Conservation (phyloP, 2,888 invertebrate species). For the Catocala nupta region DNA sequence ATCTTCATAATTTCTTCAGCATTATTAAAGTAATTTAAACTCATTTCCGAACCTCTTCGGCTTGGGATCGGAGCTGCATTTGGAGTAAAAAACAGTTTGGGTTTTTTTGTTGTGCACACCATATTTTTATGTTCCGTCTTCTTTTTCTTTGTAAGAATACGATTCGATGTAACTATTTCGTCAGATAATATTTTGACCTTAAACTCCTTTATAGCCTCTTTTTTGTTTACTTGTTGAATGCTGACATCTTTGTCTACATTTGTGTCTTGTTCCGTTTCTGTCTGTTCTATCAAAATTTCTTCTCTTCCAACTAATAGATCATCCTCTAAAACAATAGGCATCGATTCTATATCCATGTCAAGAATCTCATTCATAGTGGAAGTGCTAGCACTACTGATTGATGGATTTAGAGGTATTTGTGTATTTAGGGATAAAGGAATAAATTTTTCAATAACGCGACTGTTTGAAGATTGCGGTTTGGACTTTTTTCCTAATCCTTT, state of each 20-base stretch:
- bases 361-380: constrained; percentile 20
- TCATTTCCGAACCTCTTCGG: constrained; percentile 20
- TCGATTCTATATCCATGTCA: constrained; percentile 25
- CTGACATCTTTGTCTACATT: neutral
- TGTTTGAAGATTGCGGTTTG: no score
- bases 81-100: constrained; percentile 18
- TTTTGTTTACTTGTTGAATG: no score
- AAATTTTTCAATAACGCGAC: no score
- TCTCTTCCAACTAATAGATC: constrained; percentile 20
- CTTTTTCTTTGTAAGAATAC: no score
- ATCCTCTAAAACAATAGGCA: constrained; percentile 23
- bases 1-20: constrained; percentile 18
- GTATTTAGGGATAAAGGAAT: no score
- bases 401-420: no score
- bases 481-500: constrained; percentile 19
- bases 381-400: constrained; percentile 1
- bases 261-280: constrained; percentile 21
- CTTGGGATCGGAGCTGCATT: constrained; percentile 22
- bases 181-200: no score
- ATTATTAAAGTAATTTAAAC: constrained; percentile 21
- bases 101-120: no score
- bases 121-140: no score
- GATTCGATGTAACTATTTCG: no score
- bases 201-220: no score
- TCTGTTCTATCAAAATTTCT: constrained; percentile 20